A percentile compares a stretch with the other conserved stretches of the same genome.
These are phyloP conservation scores for Drosophila tsacasi DNA, from an alignment of 1,140 invertebrate genomes.

Conservation along the genomic window DNA sequence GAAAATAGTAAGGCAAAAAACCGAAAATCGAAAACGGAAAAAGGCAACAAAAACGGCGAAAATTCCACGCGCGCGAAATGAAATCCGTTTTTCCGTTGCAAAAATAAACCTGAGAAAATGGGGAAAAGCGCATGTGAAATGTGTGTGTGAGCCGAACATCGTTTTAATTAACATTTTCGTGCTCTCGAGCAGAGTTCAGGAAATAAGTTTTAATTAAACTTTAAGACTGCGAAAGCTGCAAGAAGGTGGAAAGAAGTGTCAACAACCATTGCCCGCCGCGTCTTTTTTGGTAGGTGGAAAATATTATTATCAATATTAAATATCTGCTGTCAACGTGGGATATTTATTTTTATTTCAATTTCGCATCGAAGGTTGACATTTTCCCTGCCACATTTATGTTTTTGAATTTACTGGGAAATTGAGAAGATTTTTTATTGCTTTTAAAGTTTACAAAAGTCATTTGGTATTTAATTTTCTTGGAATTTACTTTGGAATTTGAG, in stretches of 20 bases:
- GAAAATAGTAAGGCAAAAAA: constrained; percentile 16
- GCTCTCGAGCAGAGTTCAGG: constrained; percentile 34
- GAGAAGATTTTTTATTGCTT: neutral
- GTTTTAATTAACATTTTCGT: constrained; percentile 74
- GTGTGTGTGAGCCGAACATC: constrained; percentile 18
- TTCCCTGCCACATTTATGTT: neutral
- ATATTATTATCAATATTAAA: constrained; percentile 58
- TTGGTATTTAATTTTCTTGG: neutral
- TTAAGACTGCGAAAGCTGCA: constrained; percentile 14
- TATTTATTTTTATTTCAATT: constrained; percentile 15
- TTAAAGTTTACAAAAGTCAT: neutral
- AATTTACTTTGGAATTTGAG: neutral
- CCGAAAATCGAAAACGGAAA: constrained; percentile 7
- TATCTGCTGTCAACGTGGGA: constrained; percentile 7
- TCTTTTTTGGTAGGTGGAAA: constrained; percentile 48
- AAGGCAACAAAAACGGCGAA: constrained; percentile 3
- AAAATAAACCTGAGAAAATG: constrained; percentile 29
- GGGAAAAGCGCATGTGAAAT: constrained; percentile 22
- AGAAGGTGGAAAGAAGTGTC: constrained; percentile 18
- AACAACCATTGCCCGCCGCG: constrained; percentile 1
- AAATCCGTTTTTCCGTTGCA: constrained; percentile 41
- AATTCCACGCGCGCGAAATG: constrained; percentile 33
- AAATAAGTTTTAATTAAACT: constrained; percentile 72
- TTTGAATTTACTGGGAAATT: neutral
- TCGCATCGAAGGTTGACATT: neutral